Percentiles rank a stretch among this genome's conserved stretches.
Evolutionary conservation across 2,797 vertebrate genomes (phyloP).

Genomic region (Glossophaga mutica): DNA sequence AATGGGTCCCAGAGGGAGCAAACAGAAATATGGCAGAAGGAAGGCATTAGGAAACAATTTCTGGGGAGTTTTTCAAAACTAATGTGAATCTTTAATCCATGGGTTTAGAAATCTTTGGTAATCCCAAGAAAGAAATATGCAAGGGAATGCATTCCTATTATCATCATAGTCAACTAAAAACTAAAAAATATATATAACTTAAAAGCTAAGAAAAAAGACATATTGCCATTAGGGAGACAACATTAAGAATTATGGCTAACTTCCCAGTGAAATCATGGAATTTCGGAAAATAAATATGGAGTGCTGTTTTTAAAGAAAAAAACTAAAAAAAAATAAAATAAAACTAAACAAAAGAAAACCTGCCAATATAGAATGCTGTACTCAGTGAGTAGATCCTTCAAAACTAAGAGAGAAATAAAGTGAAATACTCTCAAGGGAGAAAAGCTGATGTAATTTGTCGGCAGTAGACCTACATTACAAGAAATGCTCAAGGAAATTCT

Average conservation of each 20-base stretch:
- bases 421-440: not conserved
- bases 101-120: not conserved
- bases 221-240: not conserved
- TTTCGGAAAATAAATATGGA: not conserved
- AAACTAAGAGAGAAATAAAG: not conserved
- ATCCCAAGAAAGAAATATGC: not conserved
- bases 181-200: no score
- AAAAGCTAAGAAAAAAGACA: not conserved
- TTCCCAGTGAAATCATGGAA: not conserved
- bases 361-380: not conserved
- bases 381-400: not conserved
- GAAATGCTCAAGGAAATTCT: not conserved
- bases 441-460: not conserved
- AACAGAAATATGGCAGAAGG: not conserved
- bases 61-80: not conserved
- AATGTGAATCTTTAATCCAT: not conserved
- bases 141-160: not conserved
- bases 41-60: not conserved
- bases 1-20: not conserved
- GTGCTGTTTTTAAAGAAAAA: not conserved
- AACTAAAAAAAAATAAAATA: not conserved
- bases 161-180: not conserved
- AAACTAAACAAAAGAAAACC: not conserved
- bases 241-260: not conserved
- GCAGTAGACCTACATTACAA: not conserved